These are phyloP conservation scores for Brachyhypopomus gauderio DNA, from an alignment of 2,113 vertebrate species.

Conservation along the genomic window DNA sequence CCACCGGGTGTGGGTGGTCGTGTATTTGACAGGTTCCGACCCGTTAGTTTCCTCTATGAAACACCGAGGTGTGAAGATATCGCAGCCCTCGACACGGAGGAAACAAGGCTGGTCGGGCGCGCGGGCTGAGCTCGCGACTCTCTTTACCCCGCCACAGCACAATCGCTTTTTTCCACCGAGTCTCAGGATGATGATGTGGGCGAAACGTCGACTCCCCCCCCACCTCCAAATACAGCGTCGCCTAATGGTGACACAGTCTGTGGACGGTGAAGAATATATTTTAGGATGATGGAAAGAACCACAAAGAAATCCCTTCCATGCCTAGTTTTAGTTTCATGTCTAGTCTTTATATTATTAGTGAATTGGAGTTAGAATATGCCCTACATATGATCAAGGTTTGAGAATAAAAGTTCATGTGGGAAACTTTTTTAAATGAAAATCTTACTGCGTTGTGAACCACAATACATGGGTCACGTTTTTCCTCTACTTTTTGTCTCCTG, in stretches of 20 bases:
- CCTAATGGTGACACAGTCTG: background rate
- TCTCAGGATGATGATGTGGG: background rate
- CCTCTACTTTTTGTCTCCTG: constrained; percentile 48
- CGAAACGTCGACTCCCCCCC: background rate
- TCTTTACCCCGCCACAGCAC: background rate
- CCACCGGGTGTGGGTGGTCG: too few relatives aligned
- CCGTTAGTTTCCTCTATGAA: too few relatives aligned
- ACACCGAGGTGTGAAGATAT: too few relatives aligned
- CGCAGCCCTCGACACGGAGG: too few relatives aligned
- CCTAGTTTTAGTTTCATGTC: too few relatives aligned
- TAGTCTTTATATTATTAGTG: too few relatives aligned
- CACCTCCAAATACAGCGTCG: background rate
- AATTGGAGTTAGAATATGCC: too few relatives aligned
- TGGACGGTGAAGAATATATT: background rate
- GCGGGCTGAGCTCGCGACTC: background rate
- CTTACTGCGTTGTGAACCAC: background rate
- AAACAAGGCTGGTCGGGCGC: background rate
- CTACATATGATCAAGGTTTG: background rate
- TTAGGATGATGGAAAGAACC: background rate
- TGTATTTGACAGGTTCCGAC: too few relatives aligned
- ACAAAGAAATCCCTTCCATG: too few relatives aligned
- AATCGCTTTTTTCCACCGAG: background rate
- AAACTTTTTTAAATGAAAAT: background rate
- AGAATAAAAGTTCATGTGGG: background rate
- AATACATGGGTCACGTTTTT: background rate